Evolutionary conservation across 2,888 invertebrate genomes (phyloP), one percentile per base, ranked within the genome.

Genomic region (Lepidocyrtoides sp.): DNA sequence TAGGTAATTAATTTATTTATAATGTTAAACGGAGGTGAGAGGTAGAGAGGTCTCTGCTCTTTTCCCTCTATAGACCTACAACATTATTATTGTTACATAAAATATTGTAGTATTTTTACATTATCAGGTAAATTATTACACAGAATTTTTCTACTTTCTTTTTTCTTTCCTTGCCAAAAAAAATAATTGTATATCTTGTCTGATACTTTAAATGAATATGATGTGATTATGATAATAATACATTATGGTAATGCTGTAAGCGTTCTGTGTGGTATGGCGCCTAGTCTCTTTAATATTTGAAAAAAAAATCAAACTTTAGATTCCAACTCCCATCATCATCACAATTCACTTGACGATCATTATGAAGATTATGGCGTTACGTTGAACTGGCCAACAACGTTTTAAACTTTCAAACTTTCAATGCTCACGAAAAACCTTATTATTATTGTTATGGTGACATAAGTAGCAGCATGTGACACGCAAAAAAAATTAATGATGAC

Each of bases 121-220:
- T n/a, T n/a, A n/a, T n/a, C n/a, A 48, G 48, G 26, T 54, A 54
- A 3, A 17, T 17, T 23, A 57, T 23, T 54, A 20, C n/a, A n/a
- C n/a, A n/a, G n/a, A n/a, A n/a, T 54, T 54, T 54, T 54, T 57
- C 57, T 57, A 57, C 57, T 57, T 57, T 57, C 57, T 57, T 57
- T 57, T 57, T 57, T 57, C 57, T 57, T 57, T 57, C 57, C 12
- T 57, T 57, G 57, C 57, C 57, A 57, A 57, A n/a, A n/a, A n/a
- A n/a, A n/a, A n/a, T n/a, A n/a, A 10, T 57, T 57, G 2, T 57
- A 51, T 48, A n/a, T n/a, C n/a, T 7, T 48, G 44, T 48, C 12
- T 48, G 2, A n/a, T n/a, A 2, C 54, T 54, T 36, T 36, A 36
- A 7, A 36, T 36, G 36, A 54, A 0, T 1, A 5, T 17, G 54